Evolutionary conservation across 2,888 invertebrate genomes (phyloP).

Genomic region (Sarcophaga caerulescens): DNA sequence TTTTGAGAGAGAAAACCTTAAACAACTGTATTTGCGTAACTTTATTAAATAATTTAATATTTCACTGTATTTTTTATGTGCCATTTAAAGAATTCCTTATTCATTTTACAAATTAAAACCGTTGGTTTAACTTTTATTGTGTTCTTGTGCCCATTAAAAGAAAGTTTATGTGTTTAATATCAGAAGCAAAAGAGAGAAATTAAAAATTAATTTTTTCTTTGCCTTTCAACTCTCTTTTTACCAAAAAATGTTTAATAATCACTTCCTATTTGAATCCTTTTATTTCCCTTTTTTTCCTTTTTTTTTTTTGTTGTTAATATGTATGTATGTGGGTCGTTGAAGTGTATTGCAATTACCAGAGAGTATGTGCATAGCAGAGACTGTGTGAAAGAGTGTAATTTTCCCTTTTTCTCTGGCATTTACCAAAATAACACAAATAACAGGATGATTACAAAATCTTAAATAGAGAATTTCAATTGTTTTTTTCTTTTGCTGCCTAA

Average conservation of each 20-base stretch:
- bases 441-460: conserved; percentile 14
- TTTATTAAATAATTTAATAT: no score
- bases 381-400: conserved; percentile 3
- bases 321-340: not conserved
- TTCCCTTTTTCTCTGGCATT: conserved; percentile 16
- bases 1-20: no score
- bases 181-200: conserved; percentile 14
- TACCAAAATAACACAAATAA: conserved; percentile 31
- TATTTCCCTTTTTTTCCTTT: not conserved
- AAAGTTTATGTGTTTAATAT: conserved; percentile 7
- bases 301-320: not conserved
- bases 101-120: no score
- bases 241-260: conserved; percentile 35
- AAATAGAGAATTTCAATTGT: conserved; percentile 23
- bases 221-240: conserved; percentile 5
- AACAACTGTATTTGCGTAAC: no score
- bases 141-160: conserved; percentile 19
- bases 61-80: no score
- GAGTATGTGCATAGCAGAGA: no score
- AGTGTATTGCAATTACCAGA: no score
- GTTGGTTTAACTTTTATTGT: not conserved
- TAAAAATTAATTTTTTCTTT: conserved; percentile 40
- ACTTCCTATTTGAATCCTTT: not conserved
- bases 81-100: no score
- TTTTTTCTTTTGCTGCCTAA: not conserved